Base-by-base conservation (phyloP, 2,797 vertebrate genomes). In the Cynodonichthys magdalenae region DNA sequence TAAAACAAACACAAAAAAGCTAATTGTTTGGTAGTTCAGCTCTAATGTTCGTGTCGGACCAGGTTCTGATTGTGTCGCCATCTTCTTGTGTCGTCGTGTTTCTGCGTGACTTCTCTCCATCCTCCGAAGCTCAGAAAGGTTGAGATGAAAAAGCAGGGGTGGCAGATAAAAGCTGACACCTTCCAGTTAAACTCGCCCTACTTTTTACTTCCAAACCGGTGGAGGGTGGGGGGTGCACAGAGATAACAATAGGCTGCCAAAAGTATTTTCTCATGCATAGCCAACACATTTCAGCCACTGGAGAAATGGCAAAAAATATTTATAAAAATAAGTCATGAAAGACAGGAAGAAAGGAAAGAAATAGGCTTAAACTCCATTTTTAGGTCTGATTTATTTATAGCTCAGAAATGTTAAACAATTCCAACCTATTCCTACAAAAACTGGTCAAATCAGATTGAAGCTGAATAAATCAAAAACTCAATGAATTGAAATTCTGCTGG, bases 151-250 rank as follows among this genome's bases (percentile, higher is more conserved):
- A 81, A 18, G 65, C 61, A 41, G 71, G 46, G 54, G 56, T 34
- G 57, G 39, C 52, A 79, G 79, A 87, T 85, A 87, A 85, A 39
- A 76, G 68, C 70, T 71, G 79, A 85, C 80, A 80, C 75, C 69
- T 63, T 74, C 65, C 68, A 68, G 75, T 65, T 62, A 27, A 27
- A 64, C 62, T 72, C 11, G 48, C 60, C 63, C 15, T 8, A 66
- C 53, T 74, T 61, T 74, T 59, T 53, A 19, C 63, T 56, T 52
- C 57, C 36, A 31, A 31, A 15, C 31, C 27, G 17, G 17, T 18
- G 1, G 44, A 68, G 66, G 51, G 61, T 34, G 55, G 15, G 31
- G 51, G 31, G 31, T 7, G 31, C 6, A 10, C 7, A 10, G 24
- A 11, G 59, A 74, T 74, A 84, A 80, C 75, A 71, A 20, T 47